A percentile compares a stretch with the other conserved stretches of the same genome.
phyloP scores from a whole-genome alignment of 1,140 invertebrate species.

The Eurytemora carolleeae region DNA sequence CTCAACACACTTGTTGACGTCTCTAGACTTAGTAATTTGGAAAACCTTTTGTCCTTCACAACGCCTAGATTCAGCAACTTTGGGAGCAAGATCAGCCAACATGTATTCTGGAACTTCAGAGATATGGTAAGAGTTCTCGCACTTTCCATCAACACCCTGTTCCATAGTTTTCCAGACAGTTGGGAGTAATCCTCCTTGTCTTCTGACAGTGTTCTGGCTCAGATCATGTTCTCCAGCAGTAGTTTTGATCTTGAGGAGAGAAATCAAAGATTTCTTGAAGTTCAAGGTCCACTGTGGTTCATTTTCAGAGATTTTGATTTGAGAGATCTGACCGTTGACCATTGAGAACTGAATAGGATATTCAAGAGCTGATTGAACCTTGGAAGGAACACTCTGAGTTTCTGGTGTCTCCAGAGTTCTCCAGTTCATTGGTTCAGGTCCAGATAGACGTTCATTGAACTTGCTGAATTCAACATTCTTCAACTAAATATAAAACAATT shows the following conservation, averaged over 20 bases:
- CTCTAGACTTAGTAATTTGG: constrained; percentile 8
- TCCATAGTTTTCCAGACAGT: constrained; percentile 7
- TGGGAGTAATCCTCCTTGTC: not conserved
- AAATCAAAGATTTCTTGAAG: constrained; percentile 10
- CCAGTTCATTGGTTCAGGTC: not conserved
- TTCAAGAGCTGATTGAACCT: not conserved
- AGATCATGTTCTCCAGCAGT: not conserved
- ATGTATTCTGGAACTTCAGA: constrained; percentile 8
- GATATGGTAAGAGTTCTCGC: constrained; percentile 12
- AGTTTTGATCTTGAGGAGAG: constrained; percentile 7
- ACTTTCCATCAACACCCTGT: constrained; percentile 8
- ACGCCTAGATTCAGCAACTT: not conserved
- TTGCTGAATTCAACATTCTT: constrained; percentile 1
- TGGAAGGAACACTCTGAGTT: not conserved
- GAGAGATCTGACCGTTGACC: not conserved
- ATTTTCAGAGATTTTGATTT: constrained; percentile 3
- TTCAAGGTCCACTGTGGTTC: constrained; percentile 11
- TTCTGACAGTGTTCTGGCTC: constrained; percentile 6
- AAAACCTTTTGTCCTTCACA: not conserved
- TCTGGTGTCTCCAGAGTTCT: not conserved
- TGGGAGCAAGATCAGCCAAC: not conserved
- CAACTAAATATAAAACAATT: not conserved
- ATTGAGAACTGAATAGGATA: constrained; percentile 3
- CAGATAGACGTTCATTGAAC: constrained; percentile 2
- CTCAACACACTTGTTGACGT: constrained; percentile 4